phyloP scores from a whole-genome alignment of 2,888 invertebrate species.

The Yponomeuta evonymella region DNA sequence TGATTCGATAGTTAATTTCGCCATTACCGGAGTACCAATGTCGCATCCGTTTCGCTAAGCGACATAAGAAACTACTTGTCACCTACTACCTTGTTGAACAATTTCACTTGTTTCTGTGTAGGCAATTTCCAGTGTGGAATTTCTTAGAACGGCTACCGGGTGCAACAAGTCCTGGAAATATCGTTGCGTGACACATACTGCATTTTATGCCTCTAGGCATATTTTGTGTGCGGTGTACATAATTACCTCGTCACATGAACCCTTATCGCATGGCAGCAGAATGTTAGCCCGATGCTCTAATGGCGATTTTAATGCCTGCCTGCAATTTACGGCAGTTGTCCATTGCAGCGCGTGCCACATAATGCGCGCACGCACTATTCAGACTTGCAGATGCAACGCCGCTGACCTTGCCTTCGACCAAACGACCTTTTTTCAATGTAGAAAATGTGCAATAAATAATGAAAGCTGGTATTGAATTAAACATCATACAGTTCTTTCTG shows the following conservation, averaged over 20 bases:
- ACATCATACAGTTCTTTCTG: not conserved
- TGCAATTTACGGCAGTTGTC: conserved; percentile 27
- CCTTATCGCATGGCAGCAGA: not conserved
- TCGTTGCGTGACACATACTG: not conserved
- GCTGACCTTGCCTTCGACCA: conserved; percentile 34
- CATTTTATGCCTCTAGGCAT: not conserved
- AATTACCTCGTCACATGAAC: not conserved
- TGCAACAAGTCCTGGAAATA: conserved; percentile 3
- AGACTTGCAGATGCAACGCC: conserved; percentile 35
- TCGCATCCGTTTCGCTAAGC: conserved; percentile 4
- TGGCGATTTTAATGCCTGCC: conserved; percentile 30
- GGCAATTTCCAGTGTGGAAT: not conserved
- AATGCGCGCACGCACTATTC: conserved; percentile 30
- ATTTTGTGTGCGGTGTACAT: not conserved
- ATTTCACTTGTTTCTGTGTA: conserved; percentile 4
- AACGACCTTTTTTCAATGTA: conserved; percentile 9
- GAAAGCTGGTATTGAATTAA: not conserved
- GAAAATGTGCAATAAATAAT: not conserved
- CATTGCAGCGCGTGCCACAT: conserved; percentile 33
- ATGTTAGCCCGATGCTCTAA: not conserved
- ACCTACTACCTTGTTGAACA: not conserved
- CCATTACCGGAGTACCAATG: conserved; percentile 32
- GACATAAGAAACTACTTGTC: not conserved
- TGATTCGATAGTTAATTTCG: conserved; percentile 41
- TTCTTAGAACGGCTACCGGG: not conserved